Conservation (phyloP, 1,140 invertebrate species). For the Cotesia typhae region DNA sequence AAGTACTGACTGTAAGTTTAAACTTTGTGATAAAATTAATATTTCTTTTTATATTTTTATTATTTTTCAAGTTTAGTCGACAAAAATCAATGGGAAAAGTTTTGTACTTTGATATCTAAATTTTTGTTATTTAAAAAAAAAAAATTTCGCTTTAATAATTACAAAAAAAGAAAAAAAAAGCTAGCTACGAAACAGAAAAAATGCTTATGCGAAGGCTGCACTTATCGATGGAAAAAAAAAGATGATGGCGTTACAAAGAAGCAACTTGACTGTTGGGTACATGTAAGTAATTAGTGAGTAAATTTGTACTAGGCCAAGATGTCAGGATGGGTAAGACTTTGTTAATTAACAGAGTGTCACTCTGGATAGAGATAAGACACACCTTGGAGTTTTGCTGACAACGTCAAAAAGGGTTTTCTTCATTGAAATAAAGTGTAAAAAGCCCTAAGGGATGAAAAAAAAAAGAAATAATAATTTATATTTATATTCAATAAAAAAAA, state of each 20-base stretch:
- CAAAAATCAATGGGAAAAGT: too few species aligned
- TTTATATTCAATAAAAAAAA: not conserved
- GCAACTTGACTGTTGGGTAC: conserved; percentile 5
- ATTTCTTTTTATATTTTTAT: too few species aligned
- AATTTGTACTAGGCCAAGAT: conserved; percentile 18
- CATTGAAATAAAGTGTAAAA: not conserved
- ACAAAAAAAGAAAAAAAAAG: too few species aligned
- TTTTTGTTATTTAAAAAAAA: too few species aligned
- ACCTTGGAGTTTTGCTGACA: conserved; percentile 22
- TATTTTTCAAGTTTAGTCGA: too few species aligned
- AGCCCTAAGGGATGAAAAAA: not conserved
- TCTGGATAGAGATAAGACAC: conserved; percentile 29
- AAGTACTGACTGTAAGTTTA: too few species aligned
- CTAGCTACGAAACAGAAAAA: too few species aligned
- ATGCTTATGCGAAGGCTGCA: not conserved
- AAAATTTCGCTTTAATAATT: too few species aligned
- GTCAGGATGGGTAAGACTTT: not conserved
- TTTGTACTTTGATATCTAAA: too few species aligned
- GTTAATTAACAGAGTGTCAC: conserved; percentile 24
- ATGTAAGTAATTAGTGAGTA: conserved; percentile 3
- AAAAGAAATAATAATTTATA: not conserved
- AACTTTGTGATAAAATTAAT: too few species aligned
- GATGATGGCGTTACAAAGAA: not conserved
- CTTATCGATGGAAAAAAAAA: not conserved
- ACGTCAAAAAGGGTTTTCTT: not conserved